phyloP scores from a whole-genome alignment of 2,888 invertebrate genomes.

The Dermolepida albohirtum region DNA sequence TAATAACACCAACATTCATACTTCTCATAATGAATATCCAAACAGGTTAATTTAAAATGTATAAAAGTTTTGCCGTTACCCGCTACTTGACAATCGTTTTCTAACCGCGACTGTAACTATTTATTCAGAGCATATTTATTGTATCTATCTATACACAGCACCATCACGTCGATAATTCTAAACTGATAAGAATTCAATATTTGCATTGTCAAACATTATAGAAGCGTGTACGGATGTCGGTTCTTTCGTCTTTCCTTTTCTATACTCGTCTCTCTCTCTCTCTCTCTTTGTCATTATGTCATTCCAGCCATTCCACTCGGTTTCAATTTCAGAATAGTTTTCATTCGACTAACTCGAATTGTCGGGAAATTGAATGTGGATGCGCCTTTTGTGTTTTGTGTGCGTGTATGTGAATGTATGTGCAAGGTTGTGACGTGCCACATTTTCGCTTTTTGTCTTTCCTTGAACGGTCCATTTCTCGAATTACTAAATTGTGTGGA shows the following conservation, averaged over 20 bases:
- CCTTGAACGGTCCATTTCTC: neutral
- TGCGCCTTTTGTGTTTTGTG: slow-evolving; percentile 1
- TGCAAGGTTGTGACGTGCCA: neutral
- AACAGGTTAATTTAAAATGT: too few relatives aligned
- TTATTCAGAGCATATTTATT: too few relatives aligned
- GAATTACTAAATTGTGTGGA: too few relatives aligned
- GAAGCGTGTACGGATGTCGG: slow-evolving; percentile 6
- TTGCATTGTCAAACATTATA: slow-evolving; percentile 3
- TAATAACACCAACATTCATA: too few relatives aligned
- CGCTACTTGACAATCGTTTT: too few relatives aligned
- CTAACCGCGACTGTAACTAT: too few relatives aligned
- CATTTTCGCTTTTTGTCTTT: neutral
- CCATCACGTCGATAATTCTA: neutral
- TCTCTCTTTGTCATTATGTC: neutral
- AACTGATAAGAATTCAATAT: slow-evolving; percentile 11
- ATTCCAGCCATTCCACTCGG: neutral
- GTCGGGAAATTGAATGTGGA: slow-evolving; percentile 18
- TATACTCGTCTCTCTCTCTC: neutral
- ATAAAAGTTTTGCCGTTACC: too few relatives aligned
- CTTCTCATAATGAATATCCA: too few relatives aligned
- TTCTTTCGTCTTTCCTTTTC: neutral
- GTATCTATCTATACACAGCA: too few relatives aligned
- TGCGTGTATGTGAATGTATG: neutral
- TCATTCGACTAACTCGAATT: slow-evolving; percentile 15
- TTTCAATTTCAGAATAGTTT: slow-evolving; percentile 21